Evolutionary conservation across 2,888 invertebrate genomes (phyloP), one percentile per base, ranked within the genome.

Genomic region (Caradrina clavipalpis): DNA sequence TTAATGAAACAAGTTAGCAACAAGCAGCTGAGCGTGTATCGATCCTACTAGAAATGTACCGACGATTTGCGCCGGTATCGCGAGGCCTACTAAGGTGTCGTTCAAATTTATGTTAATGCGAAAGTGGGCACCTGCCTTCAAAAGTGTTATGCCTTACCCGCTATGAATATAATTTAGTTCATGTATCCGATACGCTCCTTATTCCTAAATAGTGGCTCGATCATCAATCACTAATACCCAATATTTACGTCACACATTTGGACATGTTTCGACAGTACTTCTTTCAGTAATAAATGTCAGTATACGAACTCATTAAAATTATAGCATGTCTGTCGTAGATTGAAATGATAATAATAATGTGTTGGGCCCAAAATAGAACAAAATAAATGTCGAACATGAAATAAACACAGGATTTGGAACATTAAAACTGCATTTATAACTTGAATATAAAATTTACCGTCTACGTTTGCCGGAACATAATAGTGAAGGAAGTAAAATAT

Each of bases 1-100:
- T 96, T 96, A 96, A 96, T 96, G 96, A 96, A 96, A 96, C 96
- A 96, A 96, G 94, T 96, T 96, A 89, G 92, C 89, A 86, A 90
- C 84, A 84, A 92, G 87, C 95, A 94, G 95, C 95, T 94, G 95
- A 94, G 93, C 90, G 90, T 84, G 85, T 92, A 95, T 95, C 90
- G 95, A 95, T 95, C 91, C 77, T 89, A 88, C 90, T 90, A 91
- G 92, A 92, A 87, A 85, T 78, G 86, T 87, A 88, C 85, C 81
- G 83, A 77, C 81, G 77, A 81, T 76, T 78, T 60, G 62, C 55
- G 60, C 58, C 47, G 66, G 59, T 47, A 39, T 60, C 68, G 47
- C 59, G 35, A 51, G 39, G 60, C 69, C 69, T 61, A 51, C 69
- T n/a, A 47, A 69, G 67, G 59, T 78, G 70, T 74, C 75, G 68